Conservation (phyloP, 2,888 invertebrate species). For the Pelosia muscerda region DNA sequence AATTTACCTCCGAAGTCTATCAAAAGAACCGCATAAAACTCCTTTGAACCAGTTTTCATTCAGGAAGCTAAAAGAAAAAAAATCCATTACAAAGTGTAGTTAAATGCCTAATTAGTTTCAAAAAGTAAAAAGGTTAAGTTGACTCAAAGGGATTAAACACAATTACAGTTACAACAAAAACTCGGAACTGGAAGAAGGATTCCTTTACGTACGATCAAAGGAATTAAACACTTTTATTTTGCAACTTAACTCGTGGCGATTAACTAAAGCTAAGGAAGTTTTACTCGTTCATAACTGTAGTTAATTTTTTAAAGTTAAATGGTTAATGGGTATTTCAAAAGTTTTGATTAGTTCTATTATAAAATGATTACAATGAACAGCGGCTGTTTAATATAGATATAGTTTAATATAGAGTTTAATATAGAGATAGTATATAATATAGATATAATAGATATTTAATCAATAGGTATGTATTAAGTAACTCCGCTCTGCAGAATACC, state of each 20-base stretch:
- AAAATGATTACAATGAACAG: not conserved
- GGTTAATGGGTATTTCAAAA: not conserved
- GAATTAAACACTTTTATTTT: not conserved
- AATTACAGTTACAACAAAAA: slow-evolving; percentile 40
- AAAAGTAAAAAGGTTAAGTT: slow-evolving; percentile 43
- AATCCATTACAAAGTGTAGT: slow-evolving; percentile 51
- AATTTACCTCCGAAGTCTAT: slow-evolving; percentile 32
- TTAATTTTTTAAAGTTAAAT: not conserved
- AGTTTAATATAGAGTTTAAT: too few relatives aligned
- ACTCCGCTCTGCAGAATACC: too few relatives aligned
- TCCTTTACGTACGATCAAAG: slow-evolving; percentile 38
- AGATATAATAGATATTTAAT: too few relatives aligned
- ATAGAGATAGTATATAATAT: too few relatives aligned
- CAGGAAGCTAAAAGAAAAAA: slow-evolving; percentile 40
- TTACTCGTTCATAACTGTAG: not conserved
- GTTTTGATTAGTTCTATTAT: not conserved
- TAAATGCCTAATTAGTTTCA: slow-evolving; percentile 55
- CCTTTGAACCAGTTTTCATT: slow-evolving; percentile 36
- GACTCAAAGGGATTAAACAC: slow-evolving; percentile 43
- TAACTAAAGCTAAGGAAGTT: not conserved
- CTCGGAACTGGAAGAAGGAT: slow-evolving; percentile 44
- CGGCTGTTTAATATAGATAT: too few relatives aligned
- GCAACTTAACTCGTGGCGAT: not conserved
- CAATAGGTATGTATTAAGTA: too few relatives aligned
- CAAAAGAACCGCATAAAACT: slow-evolving; percentile 17